Conservation (phyloP, 2,797 vertebrate species). For the Macroramphosus scolopax region DNA sequence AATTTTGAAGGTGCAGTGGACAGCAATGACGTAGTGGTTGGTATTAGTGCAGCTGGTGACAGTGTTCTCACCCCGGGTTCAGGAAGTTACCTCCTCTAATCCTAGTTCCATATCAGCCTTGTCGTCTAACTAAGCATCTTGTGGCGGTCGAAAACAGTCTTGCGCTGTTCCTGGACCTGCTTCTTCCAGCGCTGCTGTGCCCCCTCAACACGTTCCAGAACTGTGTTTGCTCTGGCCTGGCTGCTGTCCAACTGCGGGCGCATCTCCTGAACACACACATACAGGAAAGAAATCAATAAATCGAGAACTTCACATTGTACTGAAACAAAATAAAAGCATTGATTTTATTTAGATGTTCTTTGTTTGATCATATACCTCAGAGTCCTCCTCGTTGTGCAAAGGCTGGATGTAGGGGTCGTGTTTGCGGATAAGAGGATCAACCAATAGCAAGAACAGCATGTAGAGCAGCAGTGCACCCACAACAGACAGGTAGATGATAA, state of each 20-base stretch:
- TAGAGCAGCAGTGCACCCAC: constrained; percentile 91
- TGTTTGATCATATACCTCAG: constrained; percentile 76
- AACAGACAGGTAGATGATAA: constrained; percentile 92
- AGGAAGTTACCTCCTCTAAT: constrained; percentile 21
- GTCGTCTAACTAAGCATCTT: constrained; percentile 91
- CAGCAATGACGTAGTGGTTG: constrained; percentile 19
- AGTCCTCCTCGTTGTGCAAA: constrained; percentile 89
- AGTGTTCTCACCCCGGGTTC: constrained; percentile 15
- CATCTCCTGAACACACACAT: constrained; percentile 77
- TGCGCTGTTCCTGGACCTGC: constrained; percentile 95
- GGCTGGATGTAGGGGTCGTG: constrained; percentile 87
- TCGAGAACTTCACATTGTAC: neutral
- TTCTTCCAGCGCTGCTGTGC: constrained; percentile 97
- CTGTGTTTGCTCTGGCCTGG: constrained; percentile 81
- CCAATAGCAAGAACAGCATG: constrained; percentile 93
- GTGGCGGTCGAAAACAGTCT: constrained; percentile 94
- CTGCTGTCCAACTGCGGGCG: constrained; percentile 59
- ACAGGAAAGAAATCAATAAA: neutral
- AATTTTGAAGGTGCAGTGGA: constrained; percentile 1
- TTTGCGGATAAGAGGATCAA: constrained; percentile 93
- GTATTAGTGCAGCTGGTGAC: constrained; percentile 40
- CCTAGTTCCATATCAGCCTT: constrained; percentile 9
- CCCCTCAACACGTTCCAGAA: constrained; percentile 92
- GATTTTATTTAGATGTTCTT: neutral
- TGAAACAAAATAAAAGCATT: neutral